These are phyloP conservation scores for Brevipalpus yothersi DNA, from an alignment of 1,140 invertebrate species.

Conservation along the genomic window DNA sequence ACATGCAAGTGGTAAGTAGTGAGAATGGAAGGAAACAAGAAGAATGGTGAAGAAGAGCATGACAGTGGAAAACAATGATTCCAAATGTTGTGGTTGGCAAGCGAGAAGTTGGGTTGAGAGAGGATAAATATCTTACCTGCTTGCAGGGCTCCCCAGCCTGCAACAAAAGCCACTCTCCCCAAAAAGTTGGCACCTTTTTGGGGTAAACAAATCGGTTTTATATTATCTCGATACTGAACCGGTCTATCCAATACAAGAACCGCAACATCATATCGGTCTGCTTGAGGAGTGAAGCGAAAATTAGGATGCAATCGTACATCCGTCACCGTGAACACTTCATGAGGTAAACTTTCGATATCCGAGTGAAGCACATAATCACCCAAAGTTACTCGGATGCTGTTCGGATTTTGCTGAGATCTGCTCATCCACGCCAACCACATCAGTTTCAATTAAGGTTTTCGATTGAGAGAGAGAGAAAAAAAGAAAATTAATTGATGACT, in stretches of 20 bases:
- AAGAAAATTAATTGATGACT: no score
- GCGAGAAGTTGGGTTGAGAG: no score
- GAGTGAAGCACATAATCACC: constrained; percentile 85
- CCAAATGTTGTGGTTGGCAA: no score
- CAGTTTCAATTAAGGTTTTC: background rate
- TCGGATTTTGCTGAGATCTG: constrained; percentile 40
- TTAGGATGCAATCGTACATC: constrained; percentile 73
- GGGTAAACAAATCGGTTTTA: constrained; percentile 72
- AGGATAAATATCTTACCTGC: constrained; percentile 22
- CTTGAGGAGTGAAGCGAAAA: constrained; percentile 79
- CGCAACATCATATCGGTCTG: constrained; percentile 61
- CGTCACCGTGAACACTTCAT: constrained; percentile 64
- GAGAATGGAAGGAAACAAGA: no score
- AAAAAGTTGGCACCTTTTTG: constrained; percentile 67
- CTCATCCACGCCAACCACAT: background rate
- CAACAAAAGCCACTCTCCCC: constrained; percentile 69
- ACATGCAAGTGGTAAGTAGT: no score
- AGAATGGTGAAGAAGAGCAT: no score
- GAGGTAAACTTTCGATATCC: constrained; percentile 59
- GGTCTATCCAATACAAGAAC: constrained; percentile 62
- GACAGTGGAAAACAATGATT: no score
- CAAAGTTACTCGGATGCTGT: constrained; percentile 68
- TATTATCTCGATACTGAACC: constrained; percentile 67
- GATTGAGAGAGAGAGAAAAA: background rate
- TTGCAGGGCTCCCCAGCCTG: constrained; percentile 78